Percentiles rank a stretch among this genome's conserved stretches.
phyloP scores from a whole-genome alignment of 2,888 invertebrate species.

The Caenorhabditis imperialis region DNA sequence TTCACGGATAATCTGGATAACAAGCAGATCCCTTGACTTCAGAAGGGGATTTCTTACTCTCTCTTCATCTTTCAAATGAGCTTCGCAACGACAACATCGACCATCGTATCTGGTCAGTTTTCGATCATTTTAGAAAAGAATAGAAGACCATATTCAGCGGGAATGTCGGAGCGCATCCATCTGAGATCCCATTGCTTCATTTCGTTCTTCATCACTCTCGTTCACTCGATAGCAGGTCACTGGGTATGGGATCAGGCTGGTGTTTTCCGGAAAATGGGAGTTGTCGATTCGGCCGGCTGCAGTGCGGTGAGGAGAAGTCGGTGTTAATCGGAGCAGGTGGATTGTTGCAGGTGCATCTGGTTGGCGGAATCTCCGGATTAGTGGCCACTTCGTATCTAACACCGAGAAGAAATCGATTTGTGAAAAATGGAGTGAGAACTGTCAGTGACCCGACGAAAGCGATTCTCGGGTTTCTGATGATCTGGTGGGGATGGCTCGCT shows the following conservation, averaged over 20 bases:
- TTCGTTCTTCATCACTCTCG: conserved; percentile 63
- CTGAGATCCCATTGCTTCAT: conserved; percentile 72
- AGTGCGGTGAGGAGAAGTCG: conserved; percentile 59
- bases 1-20: not conserved
- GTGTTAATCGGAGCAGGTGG: too few relatives aligned
- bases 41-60: conserved; percentile 63
- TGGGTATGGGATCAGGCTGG: conserved; percentile 71
- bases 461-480: conserved; percentile 73
- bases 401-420: conserved; percentile 69
- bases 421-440: conserved; percentile 62
- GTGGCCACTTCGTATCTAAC: conserved; percentile 72
- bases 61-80: conserved; percentile 75
- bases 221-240: conserved; percentile 72
- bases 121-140: too few relatives aligned
- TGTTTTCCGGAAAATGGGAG: conserved; percentile 69
- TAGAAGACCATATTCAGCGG: conserved; percentile 54
- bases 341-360: conserved; percentile 64
- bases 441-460: conserved; percentile 74
- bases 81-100: conserved; percentile 74
- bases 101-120: conserved; percentile 74
- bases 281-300: conserved; percentile 74
- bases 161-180: conserved; percentile 75
- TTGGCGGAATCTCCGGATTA: conserved; percentile 73
- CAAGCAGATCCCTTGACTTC: conserved; percentile 9
- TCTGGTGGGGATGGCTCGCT: conserved; percentile 75